Evolutionary conservation across 2,113 vertebrate genomes (phyloP), one percentile per base, ranked within the genome.

Genomic region (Tachysurus vachellii): DNA sequence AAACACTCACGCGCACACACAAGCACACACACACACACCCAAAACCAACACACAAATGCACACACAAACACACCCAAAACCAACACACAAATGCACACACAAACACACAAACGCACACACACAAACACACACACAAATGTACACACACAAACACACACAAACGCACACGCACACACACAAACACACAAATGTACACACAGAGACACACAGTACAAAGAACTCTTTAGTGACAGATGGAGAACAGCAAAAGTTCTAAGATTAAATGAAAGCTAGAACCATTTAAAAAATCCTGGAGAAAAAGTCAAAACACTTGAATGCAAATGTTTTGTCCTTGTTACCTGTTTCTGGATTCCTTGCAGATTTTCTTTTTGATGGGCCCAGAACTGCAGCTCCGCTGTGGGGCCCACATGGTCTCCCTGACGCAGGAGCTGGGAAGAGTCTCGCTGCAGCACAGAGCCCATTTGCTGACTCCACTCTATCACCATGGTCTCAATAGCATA

Each of bases 401-500:
- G 94, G 50, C 93, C 93, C 6, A 93, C 91, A 16, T 95, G 93
- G 91, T 95, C 92, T 85, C 91, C 93, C 86, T 85, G 89, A 44
- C 89, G 93, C 85, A 94, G 83, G 36, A 92, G 70, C 31, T 89
- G 87, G 80, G 93, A 90, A 10, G 94, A 96, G 91, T 94, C 93
- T 92, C 92, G 91, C 89, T 93, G 94, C 91, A 96, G 93, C 53
- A 95, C 90, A 19, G 88, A 89, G 89, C 92, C 91, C 87, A 96
- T 93, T 84, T 91, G 94, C 64, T 90, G 88, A 2, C 92, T 95
- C 92, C 92, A 94, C 59, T 94, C 93, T 75, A 96, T 92, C 91
- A 94, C 91, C 90, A 95, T 87, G 61, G 92, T 94, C 93, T 96
- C 95, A 89, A 91, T 92, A 59, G 94, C 95, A 90, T 95, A 95